Percentiles rank a stretch among this genome's conserved stretches.
phyloP scores from a whole-genome alignment of 2,797 vertebrate genomes.

The Trematomus bernacchii region DNA sequence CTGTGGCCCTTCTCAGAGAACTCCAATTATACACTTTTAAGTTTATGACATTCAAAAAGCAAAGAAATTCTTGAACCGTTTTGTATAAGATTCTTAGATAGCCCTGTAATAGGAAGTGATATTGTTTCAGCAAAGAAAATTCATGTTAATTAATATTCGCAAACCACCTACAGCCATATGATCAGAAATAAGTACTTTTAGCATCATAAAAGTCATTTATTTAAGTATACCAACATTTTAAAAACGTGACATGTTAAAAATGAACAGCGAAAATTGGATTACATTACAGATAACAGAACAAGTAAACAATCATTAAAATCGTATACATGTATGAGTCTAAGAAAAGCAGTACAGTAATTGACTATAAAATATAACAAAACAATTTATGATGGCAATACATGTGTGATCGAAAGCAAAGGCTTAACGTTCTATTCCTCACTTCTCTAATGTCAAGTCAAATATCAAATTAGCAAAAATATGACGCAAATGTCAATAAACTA shows the following conservation, averaged over 20 bases:
- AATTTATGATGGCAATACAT: not conserved
- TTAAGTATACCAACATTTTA: not conserved
- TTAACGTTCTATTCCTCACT: not conserved
- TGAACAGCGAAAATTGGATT: not conserved
- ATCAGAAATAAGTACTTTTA: not conserved
- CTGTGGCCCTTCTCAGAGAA: constrained; percentile 1
- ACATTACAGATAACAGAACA: not conserved
- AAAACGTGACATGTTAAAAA: not conserved
- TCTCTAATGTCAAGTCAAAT: not conserved
- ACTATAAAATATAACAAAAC: not conserved
- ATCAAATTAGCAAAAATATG: not conserved
- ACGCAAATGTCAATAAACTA: not conserved
- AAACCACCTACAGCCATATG: not conserved
- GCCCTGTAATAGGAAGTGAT: too few species aligned
- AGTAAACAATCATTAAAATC: not conserved
- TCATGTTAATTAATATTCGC: not conserved
- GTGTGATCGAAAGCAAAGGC: not conserved
- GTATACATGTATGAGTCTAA: not conserved
- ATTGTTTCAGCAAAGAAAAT: not conserved
- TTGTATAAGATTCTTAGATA: not conserved
- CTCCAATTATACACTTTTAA: not conserved
- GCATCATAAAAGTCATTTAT: not conserved
- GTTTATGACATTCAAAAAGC: not conserved
- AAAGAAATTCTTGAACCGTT: not conserved
- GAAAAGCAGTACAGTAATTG: not conserved